A percentile compares a stretch with the other conserved stretches of the same genome.
Conservation (phyloP, 2,888 invertebrate species). For the Luperina testacea region DNA sequence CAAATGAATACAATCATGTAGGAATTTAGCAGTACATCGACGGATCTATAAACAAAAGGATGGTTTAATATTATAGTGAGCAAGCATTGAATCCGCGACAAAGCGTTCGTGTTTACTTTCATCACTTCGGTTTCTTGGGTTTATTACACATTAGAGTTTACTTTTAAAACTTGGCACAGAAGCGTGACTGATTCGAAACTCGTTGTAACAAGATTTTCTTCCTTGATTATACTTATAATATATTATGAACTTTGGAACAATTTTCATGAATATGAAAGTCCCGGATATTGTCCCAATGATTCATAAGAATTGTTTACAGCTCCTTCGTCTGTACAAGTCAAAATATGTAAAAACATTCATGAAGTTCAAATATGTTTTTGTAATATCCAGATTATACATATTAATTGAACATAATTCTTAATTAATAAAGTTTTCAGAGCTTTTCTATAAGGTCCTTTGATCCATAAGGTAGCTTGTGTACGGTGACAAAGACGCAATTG, state of each 20-base stretch:
- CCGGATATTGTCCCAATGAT: constrained; percentile 36
- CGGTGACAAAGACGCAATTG: neutral
- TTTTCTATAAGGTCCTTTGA: neutral
- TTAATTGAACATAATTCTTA: neutral
- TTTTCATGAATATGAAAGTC: constrained; percentile 37
- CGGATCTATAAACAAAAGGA: neutral
- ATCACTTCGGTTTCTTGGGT: constrained; percentile 11
- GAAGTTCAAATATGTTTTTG: constrained; percentile 22
- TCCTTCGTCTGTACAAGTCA: constrained; percentile 4
- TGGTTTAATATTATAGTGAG: neutral
- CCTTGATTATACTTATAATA: constrained; percentile 44
- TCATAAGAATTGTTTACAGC: constrained; percentile 36
- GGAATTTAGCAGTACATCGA: constrained; percentile 1
- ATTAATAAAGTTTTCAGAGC: neutral
- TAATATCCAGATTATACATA: constrained; percentile 27
- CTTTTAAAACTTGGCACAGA: constrained; percentile 57
- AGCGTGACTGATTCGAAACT: constrained; percentile 62
- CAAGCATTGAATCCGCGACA: constrained; percentile 33
- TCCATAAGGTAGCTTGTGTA: neutral
- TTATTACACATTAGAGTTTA: constrained; percentile 50
- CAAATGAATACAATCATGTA: neutral
- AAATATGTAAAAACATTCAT: constrained; percentile 47
- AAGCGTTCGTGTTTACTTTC: constrained; percentile 22
- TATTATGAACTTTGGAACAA: constrained; percentile 32
- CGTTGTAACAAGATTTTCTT: constrained; percentile 57